Evolutionary conservation across 2,113 vertebrate genomes (phyloP), one percentile per base, ranked within the genome.

Genomic region (Brachyhypopomus occidentalis): DNA sequence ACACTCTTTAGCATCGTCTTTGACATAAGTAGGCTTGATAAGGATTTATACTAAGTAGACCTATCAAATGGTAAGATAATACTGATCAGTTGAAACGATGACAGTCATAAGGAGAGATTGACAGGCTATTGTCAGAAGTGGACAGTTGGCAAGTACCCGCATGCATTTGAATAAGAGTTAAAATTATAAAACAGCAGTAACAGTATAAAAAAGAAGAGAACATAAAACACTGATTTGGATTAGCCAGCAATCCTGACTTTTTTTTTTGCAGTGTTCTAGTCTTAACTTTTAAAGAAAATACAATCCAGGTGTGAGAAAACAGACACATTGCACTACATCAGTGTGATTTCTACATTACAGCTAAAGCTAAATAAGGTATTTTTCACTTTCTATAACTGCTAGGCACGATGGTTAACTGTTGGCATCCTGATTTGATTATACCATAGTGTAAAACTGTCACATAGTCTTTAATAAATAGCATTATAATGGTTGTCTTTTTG

Each of bases 351-450:
- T 20, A 73, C 59, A 77, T 41, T 63, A 56, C 45, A 74, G 60
- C 62, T 41, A 75, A 74, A 75, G 71, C 60, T 64, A 25, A 27
- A 56, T 56, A 56, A 12, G 55, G 30, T 59, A 30, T 71, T 72
- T 25, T 67, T 23, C 48, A 14, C 38, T 48, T n/a, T 17, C 19
- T 77, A 71, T 67, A 55, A 70, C 72, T 59, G 45, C 59, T 84
- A 86, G 82, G 79, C 85, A 84, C 83, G 25, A 82, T 74, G 82
- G 83, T 82, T 70, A 41, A 79, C 52, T 64, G 16, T 82, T 83
- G 38, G 78, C 75, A 76, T 75, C 58, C 72, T 80, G 81, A 71
- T 83, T 75, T 75, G 48, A 60, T 36, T 78, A 70, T 8, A 23
- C 64, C 64, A 71, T 17, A 56, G 22, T 27, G 20, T 41, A n/a